A percentile compares a stretch with the other conserved stretches of the same genome.
These are phyloP conservation scores for Microcebus griseorufus DNA, from an alignment of 2,113 vertebrate genomes.

Conservation along the genomic window DNA sequence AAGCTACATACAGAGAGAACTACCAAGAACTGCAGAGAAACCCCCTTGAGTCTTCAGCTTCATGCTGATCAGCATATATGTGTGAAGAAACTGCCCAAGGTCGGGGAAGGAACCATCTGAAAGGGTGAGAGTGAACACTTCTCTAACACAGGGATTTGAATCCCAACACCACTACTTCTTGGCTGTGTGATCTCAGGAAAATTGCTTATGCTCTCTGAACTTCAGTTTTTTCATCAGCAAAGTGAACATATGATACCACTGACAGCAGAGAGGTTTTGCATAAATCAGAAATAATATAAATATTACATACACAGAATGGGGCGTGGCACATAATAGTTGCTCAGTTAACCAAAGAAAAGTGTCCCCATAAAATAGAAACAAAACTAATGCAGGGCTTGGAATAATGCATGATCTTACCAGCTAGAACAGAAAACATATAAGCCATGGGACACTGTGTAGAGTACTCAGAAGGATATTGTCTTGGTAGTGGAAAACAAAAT, in stretches of 20 bases:
- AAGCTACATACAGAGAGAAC: not conserved
- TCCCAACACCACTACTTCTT: not conserved
- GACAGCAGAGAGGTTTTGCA: not conserved
- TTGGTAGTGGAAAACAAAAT: not conserved
- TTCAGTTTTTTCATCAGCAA: not conserved
- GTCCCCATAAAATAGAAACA: not conserved
- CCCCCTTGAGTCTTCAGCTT: not conserved
- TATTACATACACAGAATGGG: not conserved
- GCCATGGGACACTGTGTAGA: not conserved
- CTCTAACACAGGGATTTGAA: not conserved
- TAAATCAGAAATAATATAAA: not conserved
- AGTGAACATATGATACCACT: not conserved
- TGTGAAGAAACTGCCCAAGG: not conserved
- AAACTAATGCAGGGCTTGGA: not conserved
- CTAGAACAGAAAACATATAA: not conserved
- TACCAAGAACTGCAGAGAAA: not conserved
- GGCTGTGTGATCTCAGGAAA: not conserved
- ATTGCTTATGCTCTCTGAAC: not conserved
- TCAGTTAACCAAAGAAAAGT: not conserved
- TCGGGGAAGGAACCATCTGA: not conserved
- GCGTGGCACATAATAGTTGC: not conserved
- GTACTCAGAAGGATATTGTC: not conserved
- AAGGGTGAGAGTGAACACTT: not conserved
- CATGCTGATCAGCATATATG: not conserved
- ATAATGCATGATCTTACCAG: not conserved